A percentile compares a stretch with the other conserved stretches of the same genome.
Evolutionary conservation across 2,113 vertebrate species (phyloP).

Genomic region (Sprattus sprattus): DNA sequence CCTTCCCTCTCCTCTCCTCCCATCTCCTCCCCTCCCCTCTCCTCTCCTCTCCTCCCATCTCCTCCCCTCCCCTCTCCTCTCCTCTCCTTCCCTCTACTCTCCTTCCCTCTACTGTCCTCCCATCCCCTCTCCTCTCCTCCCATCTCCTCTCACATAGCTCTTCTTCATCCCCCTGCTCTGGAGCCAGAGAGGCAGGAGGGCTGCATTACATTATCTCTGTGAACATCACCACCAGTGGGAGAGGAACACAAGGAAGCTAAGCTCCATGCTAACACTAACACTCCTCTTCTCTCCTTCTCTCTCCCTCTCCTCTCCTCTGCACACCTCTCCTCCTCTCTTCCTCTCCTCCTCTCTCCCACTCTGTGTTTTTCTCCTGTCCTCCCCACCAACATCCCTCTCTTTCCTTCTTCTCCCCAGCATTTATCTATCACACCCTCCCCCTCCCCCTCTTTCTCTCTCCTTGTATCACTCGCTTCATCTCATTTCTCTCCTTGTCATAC

Average conservation of each 20-base stretch:
- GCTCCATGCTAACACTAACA: conserved; percentile 32
- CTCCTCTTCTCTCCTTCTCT: conserved; percentile 41
- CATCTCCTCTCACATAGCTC: conserved; percentile 26
- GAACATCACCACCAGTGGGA: conserved; percentile 29
- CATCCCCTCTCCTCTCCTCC: neutral
- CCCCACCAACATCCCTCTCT: neutral
- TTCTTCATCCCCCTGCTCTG: conserved; percentile 44
- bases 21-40: too few relatives aligned
- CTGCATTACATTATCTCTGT: conserved; percentile 60
- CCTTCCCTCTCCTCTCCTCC: too few relatives aligned
- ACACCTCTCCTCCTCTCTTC: conserved; percentile 28
- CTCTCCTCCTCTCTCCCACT: conserved; percentile 29
- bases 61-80: too few relatives aligned
- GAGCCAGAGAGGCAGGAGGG: conserved; percentile 58
- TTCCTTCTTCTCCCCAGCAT: conserved; percentile 14
- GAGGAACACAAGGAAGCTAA: conserved; percentile 21
- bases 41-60: too few relatives aligned
- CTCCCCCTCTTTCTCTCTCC: conserved; percentile 30
- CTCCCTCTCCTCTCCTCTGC: conserved; percentile 29
- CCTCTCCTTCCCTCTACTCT: too few relatives aligned
- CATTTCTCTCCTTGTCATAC: conserved; percentile 14
- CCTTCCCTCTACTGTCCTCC: too few relatives aligned
- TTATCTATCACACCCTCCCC: conserved; percentile 20
- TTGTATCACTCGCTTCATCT: conserved; percentile 25
- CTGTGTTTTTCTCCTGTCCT: conserved; percentile 17